Evolutionary conservation across 2,797 vertebrate genomes (phyloP), one percentile per base, ranked within the genome.

Genomic region (Poecilia gillii): DNA sequence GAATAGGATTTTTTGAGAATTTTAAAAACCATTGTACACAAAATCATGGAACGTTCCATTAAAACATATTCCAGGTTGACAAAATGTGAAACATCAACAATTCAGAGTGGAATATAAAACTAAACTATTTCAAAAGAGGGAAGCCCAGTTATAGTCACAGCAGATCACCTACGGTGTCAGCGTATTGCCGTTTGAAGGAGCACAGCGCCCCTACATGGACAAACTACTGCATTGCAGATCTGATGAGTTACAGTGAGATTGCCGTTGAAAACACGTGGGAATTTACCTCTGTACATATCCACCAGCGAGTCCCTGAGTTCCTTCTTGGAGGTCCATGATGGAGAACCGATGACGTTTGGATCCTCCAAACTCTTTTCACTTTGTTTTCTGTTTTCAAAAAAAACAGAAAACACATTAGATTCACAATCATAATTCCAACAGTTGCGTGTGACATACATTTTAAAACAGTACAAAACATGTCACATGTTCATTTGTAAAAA

Each of bases 241-340:
- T 14, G 23, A 6, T 43, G 66, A 75, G 39, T 23, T 36, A 20
- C 8, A 55, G 53, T 53, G 6, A 28, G 23, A 36, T 8, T 8
- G 9, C 3, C 43, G 11, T 45, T 62, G 51, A 8, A 72, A 11
- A 31, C 5, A 0, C 20, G 16, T 11, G 33, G 14, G 11, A 64
- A 33, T 16, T 92, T 90, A 95, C 94, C 94, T 96, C 78, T 87
- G 90, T 93, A 94, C 86, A 94, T 90, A 87, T 95, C 91, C 92
- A 95, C 88, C 77, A 93, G 87, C 0, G 93, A 91, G 43, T 93
- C 93, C 82, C 16, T 4, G 28, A 96, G 95, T 82, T 94, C 88
- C 76, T 88, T 89, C 83, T 87, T 94, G 9, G 81, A 74, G 23
- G 81, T 91, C 91, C 92, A 89, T 59, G 80, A 75, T 33, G 83